Conservation (phyloP, 2,888 invertebrate species). For the Perizoma flavofasciatum region DNA sequence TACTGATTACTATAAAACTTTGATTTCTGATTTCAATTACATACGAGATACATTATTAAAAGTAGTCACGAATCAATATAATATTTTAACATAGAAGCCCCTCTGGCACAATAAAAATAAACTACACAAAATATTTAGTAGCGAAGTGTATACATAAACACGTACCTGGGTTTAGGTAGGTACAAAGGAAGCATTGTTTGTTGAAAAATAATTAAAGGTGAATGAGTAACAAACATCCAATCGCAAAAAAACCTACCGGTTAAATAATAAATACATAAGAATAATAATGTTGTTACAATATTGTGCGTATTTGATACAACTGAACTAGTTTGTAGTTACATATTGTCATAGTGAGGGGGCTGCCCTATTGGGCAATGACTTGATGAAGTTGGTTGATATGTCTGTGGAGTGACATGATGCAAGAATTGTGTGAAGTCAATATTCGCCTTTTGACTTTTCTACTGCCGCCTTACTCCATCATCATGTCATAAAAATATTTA, state of each 20-base stretch:
- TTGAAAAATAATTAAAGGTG: conserved; percentile 55
- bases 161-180: conserved; percentile 1
- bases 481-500: conserved; percentile 81
- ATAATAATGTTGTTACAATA: conserved; percentile 35
- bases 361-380: conserved; percentile 52
- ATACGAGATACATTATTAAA: conserved; percentile 19
- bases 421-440: conserved; percentile 74
- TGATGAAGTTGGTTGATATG: conserved; percentile 69
- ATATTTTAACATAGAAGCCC: conserved; percentile 20
- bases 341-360: conserved; percentile 42
- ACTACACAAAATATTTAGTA: background rate
- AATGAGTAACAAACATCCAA: conserved; percentile 51
- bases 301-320: conserved; percentile 65
- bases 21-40: conserved; percentile 21
- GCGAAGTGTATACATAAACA: background rate
- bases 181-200: conserved; percentile 36
- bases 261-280: conserved; percentile 31
- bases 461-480: conserved; percentile 63
- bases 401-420: conserved; percentile 73
- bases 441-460: conserved; percentile 46
- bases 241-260: conserved; percentile 35
- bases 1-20: conserved; percentile 29
- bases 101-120: conserved; percentile 24
- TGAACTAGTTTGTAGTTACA: conserved; percentile 31
- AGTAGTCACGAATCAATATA: conserved; percentile 10